Conservation (phyloP, 2,888 invertebrate genomes). For the Caenorhabditis panamensis region DNA sequence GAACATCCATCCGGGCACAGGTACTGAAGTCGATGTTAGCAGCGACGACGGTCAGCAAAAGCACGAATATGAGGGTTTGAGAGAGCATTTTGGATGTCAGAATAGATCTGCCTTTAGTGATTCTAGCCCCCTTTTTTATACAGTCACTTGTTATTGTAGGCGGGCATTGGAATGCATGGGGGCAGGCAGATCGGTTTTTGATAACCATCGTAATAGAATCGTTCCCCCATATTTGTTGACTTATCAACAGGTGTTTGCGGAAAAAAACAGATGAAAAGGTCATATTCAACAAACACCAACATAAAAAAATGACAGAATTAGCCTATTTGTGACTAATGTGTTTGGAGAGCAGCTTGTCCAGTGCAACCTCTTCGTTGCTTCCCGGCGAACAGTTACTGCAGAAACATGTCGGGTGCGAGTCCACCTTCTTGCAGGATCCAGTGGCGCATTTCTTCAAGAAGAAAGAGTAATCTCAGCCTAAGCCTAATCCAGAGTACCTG, state of each 20-base stretch:
- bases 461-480: neutral
- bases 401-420: conserved; percentile 25
- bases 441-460: conserved; percentile 15
- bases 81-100: conserved; percentile 1
- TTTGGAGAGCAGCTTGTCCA: too few species aligned
- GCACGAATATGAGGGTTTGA: neutral
- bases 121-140: conserved; percentile 1
- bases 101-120: neutral
- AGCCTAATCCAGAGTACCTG: too few species aligned
- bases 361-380: too few species aligned
- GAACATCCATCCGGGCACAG: conserved; percentile 59
- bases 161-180: too few species aligned
- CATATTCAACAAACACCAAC: conserved; percentile 43
- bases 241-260: conserved; percentile 46
- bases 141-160: conserved; percentile 7
- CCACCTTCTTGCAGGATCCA: conserved; percentile 35
- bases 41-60: neutral
- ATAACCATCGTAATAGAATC: conserved; percentile 25
- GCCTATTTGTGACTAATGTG: conserved; percentile 7
- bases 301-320: conserved; percentile 13
- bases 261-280: conserved; percentile 35
- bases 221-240: conserved; percentile 44
- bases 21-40: conserved; percentile 45
- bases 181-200: conserved; percentile 38
- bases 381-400: conserved; percentile 5